Conservation (phyloP, 2,113 vertebrate genomes). For the Erythrolamprus reginae region DNA sequence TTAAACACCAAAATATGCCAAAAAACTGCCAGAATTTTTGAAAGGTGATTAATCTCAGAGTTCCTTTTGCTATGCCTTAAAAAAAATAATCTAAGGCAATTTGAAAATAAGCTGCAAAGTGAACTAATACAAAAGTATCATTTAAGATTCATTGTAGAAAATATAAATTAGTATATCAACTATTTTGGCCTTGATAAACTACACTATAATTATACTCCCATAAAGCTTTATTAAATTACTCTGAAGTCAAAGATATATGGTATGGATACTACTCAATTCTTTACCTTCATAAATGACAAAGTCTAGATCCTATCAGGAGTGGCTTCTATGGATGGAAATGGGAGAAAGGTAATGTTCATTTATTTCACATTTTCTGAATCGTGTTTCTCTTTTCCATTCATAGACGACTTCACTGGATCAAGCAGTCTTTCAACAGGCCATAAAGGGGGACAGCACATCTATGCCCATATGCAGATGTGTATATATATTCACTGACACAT, state of each 20-base stretch:
- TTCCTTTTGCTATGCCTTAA: constrained; percentile 55
- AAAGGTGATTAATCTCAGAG: constrained; percentile 60
- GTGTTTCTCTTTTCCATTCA: neutral
- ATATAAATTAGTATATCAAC: neutral
- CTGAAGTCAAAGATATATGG: neutral
- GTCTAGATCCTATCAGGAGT: neutral
- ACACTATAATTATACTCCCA: neutral
- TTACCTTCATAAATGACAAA: neutral
- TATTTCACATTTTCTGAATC: neutral
- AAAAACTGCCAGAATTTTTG: constrained; percentile 48
- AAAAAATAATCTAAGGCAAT: constrained; percentile 59
- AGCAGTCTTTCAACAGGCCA: neutral
- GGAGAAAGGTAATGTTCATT: neutral
- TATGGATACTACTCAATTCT: neutral
- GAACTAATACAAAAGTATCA: constrained; percentile 3
- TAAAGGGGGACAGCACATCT: neutral
- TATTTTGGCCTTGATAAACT: neutral
- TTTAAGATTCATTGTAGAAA: constrained; percentile 3
- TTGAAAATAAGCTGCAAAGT: constrained; percentile 53
- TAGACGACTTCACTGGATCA: neutral
- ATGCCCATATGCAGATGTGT: neutral
- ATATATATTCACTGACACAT: neutral
- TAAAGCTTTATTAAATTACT: neutral
- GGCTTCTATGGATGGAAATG: neutral
- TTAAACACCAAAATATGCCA: constrained; percentile 41